Evolutionary conservation across 2,888 invertebrate species (phyloP), one percentile per base, ranked within the genome.

Genomic region (Quadroppia sp.): DNA sequence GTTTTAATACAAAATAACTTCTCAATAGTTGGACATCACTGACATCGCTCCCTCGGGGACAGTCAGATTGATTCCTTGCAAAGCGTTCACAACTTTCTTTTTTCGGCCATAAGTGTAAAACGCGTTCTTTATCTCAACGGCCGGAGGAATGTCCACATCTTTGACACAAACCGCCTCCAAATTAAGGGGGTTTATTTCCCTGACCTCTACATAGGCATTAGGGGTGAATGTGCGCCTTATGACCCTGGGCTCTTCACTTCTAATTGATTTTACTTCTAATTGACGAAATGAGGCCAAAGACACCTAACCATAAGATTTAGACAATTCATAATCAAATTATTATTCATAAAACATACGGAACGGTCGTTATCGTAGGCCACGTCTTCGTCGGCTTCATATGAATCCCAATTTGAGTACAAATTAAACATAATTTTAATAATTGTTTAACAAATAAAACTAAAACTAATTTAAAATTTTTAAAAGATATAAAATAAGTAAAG

Each of bases 1-100:
- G 9, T 23, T 17, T 32, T 2, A 32, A n/a, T 61, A n/a, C 7
- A 15, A 42, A 28, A 30, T 11, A 13, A 69, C n/a, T 36, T 7
- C 13, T 1, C 2, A 30, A 7, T 4, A 42, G 53, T 42, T 23
- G 32, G 56, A 23, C n/a, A 32, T n/a, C 80, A 89, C 92, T 92
- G 84, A 94, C 94, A 95, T 95, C 77, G 93, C 91, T 80, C 94
- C 95, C 83, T 92, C 92, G 79, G 90, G 90, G 77, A 95, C 94
- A 74, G 93, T 93, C 91, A 95, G 92, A 84, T 90, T 91, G 77
- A 95, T 88, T 83, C 93, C 90, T 81, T 89, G 89, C 77, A 95
- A 86, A 64, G 94, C 93, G 79, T 90, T 90, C 82, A 91, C 90
- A 73, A 91, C 89, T 79, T 90, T 88, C 82, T 91, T 92, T 82